Conservation (phyloP, 2,797 vertebrate genomes). For the Ptychadena robeensis region DNA sequence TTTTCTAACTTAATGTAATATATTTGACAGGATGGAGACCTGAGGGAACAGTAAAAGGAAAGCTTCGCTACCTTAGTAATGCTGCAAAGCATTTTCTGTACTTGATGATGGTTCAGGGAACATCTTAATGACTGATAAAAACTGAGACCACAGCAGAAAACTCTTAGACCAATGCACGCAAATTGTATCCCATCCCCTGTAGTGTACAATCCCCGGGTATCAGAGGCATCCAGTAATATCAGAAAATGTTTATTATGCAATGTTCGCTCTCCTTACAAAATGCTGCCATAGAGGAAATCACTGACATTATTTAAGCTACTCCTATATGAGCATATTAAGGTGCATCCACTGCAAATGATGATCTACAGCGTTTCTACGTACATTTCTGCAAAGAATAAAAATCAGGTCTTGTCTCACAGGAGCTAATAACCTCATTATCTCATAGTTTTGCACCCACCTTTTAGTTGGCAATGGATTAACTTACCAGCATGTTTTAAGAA, state of each 20-base stretch:
- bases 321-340: background rate
- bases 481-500: too few species aligned
- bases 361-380: background rate
- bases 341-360: background rate
- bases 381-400: too few species aligned
- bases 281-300: background rate
- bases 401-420: too few species aligned
- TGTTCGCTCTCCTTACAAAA: background rate
- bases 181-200: background rate
- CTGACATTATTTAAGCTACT: background rate
- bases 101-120: conserved; percentile 40
- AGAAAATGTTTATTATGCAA: background rate
- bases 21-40: background rate
- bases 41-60: background rate
- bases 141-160: conserved; percentile 38
- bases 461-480: too few species aligned
- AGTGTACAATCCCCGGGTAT: background rate
- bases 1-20: background rate
- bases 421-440: too few species aligned
- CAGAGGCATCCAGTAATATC: background rate
- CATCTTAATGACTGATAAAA: conserved; percentile 45
- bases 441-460: too few species aligned
- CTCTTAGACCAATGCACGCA: background rate
- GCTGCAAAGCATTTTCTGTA: conserved; percentile 34
- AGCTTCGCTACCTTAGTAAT: conserved; percentile 21